A percentile compares a stretch with the other conserved stretches of the same genome.
Evolutionary conservation across 1,140 invertebrate species (phyloP).

Genomic region (Philotrypesis tridentata): DNA sequence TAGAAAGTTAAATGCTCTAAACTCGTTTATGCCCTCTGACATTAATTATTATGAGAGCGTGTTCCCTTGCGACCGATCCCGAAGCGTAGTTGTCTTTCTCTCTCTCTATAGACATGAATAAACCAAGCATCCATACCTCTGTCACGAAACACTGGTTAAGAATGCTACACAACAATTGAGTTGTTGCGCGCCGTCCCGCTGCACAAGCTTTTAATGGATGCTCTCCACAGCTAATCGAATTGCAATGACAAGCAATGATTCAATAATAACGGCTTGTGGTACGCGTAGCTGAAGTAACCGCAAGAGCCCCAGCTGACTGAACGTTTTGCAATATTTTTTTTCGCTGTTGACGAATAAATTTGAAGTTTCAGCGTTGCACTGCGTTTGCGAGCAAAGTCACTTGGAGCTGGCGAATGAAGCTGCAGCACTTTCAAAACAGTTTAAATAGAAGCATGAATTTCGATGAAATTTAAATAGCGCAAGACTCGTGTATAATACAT

Average conservation of each 20-base stretch:
- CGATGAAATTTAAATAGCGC: background rate
- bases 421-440: too few species aligned
- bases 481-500: too few species aligned
- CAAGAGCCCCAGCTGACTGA: background rate
- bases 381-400: too few species aligned
- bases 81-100: background rate
- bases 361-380: too few species aligned
- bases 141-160: background rate
- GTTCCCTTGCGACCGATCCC: background rate
- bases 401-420: too few species aligned
- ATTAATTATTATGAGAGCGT: conserved; percentile 1
- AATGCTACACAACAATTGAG: background rate
- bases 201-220: too few species aligned
- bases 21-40: background rate
- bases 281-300: background rate
- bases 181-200: too few species aligned
- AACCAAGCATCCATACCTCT: background rate
- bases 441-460: background rate
- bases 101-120: background rate
- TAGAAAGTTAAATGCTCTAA: conserved; percentile 7
- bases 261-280: background rate
- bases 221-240: background rate
- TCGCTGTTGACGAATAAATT: background rate
- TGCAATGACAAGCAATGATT: background rate
- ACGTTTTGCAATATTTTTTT: background rate